Evolutionary conservation across 2,113 vertebrate genomes (phyloP), one percentile per base, ranked within the genome.

Genomic region (Miniopterus natalensis): DNA sequence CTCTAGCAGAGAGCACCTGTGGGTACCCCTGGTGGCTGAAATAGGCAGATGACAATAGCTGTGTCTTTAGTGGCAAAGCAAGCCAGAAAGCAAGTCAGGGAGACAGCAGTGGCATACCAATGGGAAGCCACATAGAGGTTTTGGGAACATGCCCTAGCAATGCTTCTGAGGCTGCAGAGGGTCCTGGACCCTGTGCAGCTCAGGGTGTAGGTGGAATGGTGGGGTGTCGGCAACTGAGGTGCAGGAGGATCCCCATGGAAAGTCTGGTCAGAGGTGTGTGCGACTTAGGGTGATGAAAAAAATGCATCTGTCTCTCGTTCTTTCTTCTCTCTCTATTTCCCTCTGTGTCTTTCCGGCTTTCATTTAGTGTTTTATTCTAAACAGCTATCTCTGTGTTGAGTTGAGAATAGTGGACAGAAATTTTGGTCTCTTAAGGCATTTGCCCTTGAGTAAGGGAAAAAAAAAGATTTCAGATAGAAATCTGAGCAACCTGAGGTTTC

Each of bases 401-500:
- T 75, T 65, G 81, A 89, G 92, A 78, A 79, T 66, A 29, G 27
- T 71, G 23, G 29, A 36, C 84, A 94, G 84, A 87, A 65, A 86
- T 86, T 53, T 90, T 70, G 49, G 57, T 85, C 78, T 96, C 90
- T 97, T 98, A 96, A 3, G 90, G 92, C 96, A 96, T 98, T 97
- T 98, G 97, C 96, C 98, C 98, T 99, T 98, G 98, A 98, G 91
- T 98, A 45, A 53, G 92, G 61, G 10, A 31, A 53, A 11, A 10
- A 31, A 31, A 73, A 83, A 63, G 88, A 89, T 90, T 94, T 98
- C 95, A 97, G 97, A 98, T 98, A 97, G 98, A 98, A 99, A 98
- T 98, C 96, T 93, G 97, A 98, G 97, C 97, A 95, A 98, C 97
- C 97, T 98, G 98, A 98, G 98, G 98, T 98, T 98, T 98, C 97